phyloP scores from a whole-genome alignment of 2,888 invertebrate genomes.

The Amphipoea oculea region DNA sequence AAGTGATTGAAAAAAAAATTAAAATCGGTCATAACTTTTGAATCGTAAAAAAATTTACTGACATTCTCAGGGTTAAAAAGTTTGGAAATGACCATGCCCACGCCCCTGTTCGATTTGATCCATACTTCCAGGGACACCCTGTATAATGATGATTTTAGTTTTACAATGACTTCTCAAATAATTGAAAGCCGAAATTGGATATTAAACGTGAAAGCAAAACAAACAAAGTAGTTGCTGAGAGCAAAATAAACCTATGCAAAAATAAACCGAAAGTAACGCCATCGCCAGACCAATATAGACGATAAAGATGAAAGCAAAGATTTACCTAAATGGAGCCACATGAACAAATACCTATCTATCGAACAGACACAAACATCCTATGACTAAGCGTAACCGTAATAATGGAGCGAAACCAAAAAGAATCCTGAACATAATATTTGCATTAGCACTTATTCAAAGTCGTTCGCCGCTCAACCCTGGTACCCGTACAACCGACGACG shows the following conservation, averaged over 20 bases:
- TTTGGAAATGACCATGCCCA: no score
- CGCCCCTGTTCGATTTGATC: no score
- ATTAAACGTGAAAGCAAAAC: conserved; percentile 3
- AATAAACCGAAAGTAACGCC: conserved; percentile 1
- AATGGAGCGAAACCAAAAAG: conserved; percentile 64
- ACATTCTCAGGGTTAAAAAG: no score
- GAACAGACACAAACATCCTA: conserved; percentile 40
- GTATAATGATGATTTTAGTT: background rate
- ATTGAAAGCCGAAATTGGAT: conserved; percentile 10
- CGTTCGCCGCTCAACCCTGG: conserved; percentile 52
- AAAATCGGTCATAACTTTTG: no score
- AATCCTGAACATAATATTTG: conserved; percentile 69
- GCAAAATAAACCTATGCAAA: conserved; percentile 4
- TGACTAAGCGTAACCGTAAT: conserved; percentile 49
- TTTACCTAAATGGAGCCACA: conserved; percentile 20
- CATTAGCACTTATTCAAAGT: conserved; percentile 70
- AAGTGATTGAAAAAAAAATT: no score
- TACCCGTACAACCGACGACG: conserved; percentile 37
- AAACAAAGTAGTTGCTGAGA: conserved; percentile 4
- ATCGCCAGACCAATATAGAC: background rate
- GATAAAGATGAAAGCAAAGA: conserved; percentile 35
- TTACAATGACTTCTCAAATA: background rate
- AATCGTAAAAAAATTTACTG: no score
- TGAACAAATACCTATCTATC: conserved; percentile 45
- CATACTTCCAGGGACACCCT: no score